Percentiles rank a stretch among this genome's conserved stretches.
Evolutionary conservation across 2,113 vertebrate species (phyloP).

Genomic region (Misgurnus anguillicaudatus): DNA sequence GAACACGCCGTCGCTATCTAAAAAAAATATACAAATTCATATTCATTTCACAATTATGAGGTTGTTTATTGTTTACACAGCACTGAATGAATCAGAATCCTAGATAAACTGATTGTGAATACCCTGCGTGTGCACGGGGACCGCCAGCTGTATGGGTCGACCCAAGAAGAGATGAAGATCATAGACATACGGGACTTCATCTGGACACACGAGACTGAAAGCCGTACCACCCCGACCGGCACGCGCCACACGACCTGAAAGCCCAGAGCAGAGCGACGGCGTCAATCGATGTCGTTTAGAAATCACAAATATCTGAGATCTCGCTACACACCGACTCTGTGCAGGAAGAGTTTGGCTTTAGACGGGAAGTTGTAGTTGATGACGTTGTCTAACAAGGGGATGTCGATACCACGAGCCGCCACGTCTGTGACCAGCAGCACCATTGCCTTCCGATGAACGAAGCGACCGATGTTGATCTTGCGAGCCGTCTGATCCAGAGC

Average conservation of each 20-base stretch:
- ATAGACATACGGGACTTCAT: conserved; percentile 87
- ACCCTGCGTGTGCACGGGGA: conserved; percentile 73
- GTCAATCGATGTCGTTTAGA: background rate
- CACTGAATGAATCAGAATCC: too few species aligned
- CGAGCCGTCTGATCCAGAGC: conserved; percentile 94
- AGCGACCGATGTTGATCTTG: conserved; percentile 96
- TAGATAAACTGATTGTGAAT: background rate
- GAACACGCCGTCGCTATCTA: conserved; percentile 74
- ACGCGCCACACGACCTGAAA: conserved; percentile 88
- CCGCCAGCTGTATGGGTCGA: conserved; percentile 75
- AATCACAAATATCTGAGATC: background rate
- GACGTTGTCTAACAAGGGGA: conserved; percentile 94
- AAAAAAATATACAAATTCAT: too few species aligned
- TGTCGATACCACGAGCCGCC: conserved; percentile 93
- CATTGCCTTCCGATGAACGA: conserved; percentile 86
- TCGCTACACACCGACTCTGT: conserved; percentile 86
- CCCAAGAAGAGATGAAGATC: conserved; percentile 95
- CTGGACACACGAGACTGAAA: conserved; percentile 87
- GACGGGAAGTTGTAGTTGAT: conserved; percentile 98
- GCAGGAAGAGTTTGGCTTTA: conserved; percentile 93
- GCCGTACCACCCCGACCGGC: conserved; percentile 87
- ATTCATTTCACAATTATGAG: too few species aligned
- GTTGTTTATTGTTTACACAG: too few species aligned
- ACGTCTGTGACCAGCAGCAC: conserved; percentile 92
- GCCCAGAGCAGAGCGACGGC: background rate